Conservation (phyloP, 35 echinoderm and acorn worm genomes). For the Ophiothrix spiculata region DNA sequence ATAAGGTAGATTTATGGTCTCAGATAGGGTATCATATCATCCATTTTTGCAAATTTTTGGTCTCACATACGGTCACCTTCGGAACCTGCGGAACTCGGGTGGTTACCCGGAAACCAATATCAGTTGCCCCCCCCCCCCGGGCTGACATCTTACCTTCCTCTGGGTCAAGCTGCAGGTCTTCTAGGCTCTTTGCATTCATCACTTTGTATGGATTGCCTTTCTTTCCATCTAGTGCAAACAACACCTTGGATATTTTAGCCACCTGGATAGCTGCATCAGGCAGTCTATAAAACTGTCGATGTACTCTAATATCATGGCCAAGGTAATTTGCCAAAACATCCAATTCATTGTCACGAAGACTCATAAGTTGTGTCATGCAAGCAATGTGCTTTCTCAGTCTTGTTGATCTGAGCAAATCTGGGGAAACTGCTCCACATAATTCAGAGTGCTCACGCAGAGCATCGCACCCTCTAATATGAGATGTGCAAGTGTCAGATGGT, state of each 20-base stretch:
- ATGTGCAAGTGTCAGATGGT: no score
- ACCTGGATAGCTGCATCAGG: slow-evolving; percentile 33
- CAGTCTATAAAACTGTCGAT: slow-evolving; percentile 59
- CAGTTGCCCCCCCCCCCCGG: no score
- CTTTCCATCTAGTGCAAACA: slow-evolving; percentile 39
- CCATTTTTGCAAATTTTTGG: no score
- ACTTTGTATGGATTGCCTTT: slow-evolving; percentile 22
- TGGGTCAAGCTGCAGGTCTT: neutral
- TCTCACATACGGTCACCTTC: no score
- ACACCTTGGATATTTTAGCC: slow-evolving; percentile 31
- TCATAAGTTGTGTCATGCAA: slow-evolving; percentile 54
- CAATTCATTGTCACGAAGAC: slow-evolving; percentile 50
- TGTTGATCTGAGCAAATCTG: slow-evolving; percentile 23
- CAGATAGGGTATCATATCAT: no score
- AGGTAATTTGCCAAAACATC: slow-evolving; percentile 57
- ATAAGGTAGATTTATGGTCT: no score
- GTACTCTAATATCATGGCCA: slow-evolving; percentile 61
- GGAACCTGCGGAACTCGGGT: no score
- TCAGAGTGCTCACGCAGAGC: neutral
- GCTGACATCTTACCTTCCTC: slow-evolving; percentile 25
- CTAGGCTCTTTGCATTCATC: slow-evolving; percentile 10
- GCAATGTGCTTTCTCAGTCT: slow-evolving; percentile 59
- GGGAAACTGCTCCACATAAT: neutral
- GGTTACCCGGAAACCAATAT: no score
- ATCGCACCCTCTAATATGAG: neutral